Evolutionary conservation across 92 coral and sea anemone genomes (phyloP).

Genomic region (Nematostella vectensis): DNA sequence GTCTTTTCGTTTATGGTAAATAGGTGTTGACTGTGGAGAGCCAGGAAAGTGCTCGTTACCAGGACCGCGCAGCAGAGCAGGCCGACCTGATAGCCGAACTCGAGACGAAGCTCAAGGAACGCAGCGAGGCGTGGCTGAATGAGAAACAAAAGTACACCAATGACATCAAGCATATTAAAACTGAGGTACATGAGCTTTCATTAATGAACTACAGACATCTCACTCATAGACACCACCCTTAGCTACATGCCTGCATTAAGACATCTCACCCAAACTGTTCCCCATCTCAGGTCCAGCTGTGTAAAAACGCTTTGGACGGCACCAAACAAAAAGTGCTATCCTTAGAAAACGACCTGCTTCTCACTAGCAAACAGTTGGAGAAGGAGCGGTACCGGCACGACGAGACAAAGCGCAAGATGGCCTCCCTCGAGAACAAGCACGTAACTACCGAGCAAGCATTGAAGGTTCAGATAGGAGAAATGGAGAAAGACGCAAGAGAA

Average conservation of each 20-base stretch:
- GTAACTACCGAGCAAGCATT: constrained; percentile 34
- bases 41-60: constrained; percentile 58
- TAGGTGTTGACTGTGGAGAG: constrained; percentile 77
- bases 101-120: constrained; percentile 69
- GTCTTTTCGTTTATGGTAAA: no score
- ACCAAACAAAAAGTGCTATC: constrained; percentile 71
- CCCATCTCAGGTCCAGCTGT: constrained; percentile 79
- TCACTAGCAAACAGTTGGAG: constrained; percentile 68
- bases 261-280: no score
- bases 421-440: constrained; percentile 52
- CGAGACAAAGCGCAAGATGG: constrained; percentile 58
- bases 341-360: constrained; percentile 72
- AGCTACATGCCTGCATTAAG: no score
- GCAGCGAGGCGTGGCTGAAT: constrained; percentile 71
- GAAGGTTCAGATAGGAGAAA: constrained; percentile 43
- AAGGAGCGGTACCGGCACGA: constrained; percentile 67
- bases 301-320: constrained; percentile 66
- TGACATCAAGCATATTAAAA: constrained; percentile 84
- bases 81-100: constrained; percentile 72
- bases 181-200: constrained; percentile 38
- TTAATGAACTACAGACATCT: no score
- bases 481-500: constrained; percentile 56
- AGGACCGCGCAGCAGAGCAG: constrained; percentile 59
- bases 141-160: constrained; percentile 77
- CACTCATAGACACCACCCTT: no score